These are phyloP conservation scores for Cervus canadensis DNA, from an alignment of 2,113 vertebrate genomes.

Conservation along the genomic window DNA sequence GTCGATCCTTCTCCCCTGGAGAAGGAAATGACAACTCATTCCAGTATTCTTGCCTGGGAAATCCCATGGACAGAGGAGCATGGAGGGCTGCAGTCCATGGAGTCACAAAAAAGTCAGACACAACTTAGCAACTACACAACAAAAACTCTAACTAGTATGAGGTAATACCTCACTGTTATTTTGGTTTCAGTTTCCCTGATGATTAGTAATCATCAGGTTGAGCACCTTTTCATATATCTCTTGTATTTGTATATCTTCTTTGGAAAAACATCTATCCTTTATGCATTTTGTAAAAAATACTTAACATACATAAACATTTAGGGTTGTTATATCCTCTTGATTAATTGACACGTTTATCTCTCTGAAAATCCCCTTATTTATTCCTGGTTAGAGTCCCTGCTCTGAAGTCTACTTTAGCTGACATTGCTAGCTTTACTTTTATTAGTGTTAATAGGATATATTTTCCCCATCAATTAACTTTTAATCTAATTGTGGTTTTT, in stretches of 20 bases:
- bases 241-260: neutral
- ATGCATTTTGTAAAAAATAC: neutral
- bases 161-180: neutral
- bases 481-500: neutral
- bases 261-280: neutral
- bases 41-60: neutral
- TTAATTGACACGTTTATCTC: neutral
- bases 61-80: neutral
- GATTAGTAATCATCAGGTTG: neutral
- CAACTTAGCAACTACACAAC: neutral
- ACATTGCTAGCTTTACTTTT: neutral
- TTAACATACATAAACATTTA: neutral
- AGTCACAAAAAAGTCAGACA: neutral
- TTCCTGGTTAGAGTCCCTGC: neutral
- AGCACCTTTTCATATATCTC: neutral
- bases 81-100: neutral
- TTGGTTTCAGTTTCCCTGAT: neutral
- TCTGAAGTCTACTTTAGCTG: neutral
- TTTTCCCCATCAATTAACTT: neutral
- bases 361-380: neutral
- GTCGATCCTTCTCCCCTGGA: neutral
- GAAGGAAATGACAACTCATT: neutral
- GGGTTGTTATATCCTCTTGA: neutral
- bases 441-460: neutral
- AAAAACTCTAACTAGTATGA: neutral